Conservation (phyloP, 2,888 invertebrate genomes). For the Pachydiplax longipennis region DNA sequence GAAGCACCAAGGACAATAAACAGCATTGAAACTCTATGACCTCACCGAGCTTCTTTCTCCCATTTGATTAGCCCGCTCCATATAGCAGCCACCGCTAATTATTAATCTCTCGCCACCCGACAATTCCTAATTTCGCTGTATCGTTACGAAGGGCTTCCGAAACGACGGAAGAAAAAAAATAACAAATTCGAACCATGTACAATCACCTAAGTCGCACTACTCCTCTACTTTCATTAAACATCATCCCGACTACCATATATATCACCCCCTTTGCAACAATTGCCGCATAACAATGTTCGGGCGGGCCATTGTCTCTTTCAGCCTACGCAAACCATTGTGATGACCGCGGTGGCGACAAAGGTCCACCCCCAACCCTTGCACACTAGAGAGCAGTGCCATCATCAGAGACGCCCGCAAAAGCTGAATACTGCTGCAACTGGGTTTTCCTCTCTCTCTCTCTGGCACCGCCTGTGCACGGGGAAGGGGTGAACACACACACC, state of each 20-base stretch:
- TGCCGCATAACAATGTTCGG: slow-evolving; percentile 41
- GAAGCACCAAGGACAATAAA: too few relatives aligned
- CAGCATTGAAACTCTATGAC: not conserved
- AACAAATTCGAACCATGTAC: not conserved
- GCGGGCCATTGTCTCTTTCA: slow-evolving; percentile 14
- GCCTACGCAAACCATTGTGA: slow-evolving; percentile 8
- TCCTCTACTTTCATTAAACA: not conserved
- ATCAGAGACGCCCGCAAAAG: not conserved
- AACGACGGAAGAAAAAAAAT: not conserved
- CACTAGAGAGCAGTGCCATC: not conserved
- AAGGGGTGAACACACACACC: not conserved
- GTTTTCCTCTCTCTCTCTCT: not conserved
- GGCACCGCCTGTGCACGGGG: not conserved
- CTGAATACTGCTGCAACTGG: not conserved
- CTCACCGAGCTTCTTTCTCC: not conserved
- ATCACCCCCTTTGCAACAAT: slow-evolving; percentile 9
- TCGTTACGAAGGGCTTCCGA: not conserved
- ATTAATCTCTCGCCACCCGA: not conserved
- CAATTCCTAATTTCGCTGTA: not conserved
- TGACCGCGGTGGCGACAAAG: slow-evolving; percentile 12
- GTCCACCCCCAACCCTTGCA: not conserved
- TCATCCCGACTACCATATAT: not conserved
- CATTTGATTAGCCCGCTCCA: not conserved
- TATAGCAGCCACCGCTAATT: not conserved
- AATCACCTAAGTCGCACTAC: not conserved